These are phyloP conservation scores for Podarcis raffonei DNA, from an alignment of 2,113 vertebrate species.

Conservation along the genomic window DNA sequence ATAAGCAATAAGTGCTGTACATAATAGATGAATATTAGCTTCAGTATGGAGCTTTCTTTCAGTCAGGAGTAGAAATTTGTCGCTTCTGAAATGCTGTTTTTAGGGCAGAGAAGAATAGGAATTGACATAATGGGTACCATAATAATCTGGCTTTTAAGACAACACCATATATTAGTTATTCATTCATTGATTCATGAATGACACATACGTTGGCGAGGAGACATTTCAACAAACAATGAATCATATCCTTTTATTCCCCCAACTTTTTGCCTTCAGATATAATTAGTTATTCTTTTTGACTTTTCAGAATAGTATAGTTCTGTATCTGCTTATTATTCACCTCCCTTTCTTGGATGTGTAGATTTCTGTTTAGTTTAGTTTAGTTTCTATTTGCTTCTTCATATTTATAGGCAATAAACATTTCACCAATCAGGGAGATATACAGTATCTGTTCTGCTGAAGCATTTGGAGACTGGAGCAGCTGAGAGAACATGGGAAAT, in stretches of 20 bases:
- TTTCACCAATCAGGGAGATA: background rate
- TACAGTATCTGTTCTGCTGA: background rate
- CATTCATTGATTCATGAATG: conserved; percentile 17
- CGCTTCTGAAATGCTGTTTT: background rate
- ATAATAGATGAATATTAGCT: background rate
- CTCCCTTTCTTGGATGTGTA: background rate
- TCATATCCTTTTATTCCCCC: conserved; percentile 19
- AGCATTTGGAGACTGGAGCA: background rate
- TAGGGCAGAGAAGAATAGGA: background rate
- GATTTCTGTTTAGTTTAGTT: conserved; percentile 7
- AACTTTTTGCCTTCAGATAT: conserved; percentile 2
- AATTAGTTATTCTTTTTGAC: conserved; percentile 4
- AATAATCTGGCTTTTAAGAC: background rate
- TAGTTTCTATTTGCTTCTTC: conserved; percentile 12
- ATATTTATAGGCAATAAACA: background rate
- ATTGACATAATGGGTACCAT: background rate
- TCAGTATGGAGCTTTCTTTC: background rate
- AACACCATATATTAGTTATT: background rate
- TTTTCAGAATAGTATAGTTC: background rate
- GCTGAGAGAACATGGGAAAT: background rate
- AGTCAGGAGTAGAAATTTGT: background rate
- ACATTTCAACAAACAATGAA: background rate
- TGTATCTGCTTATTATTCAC: background rate
- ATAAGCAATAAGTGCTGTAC: background rate
- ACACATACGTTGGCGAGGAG: conserved; percentile 7